These are phyloP conservation scores for Corythaeola cristata DNA, from an alignment of 2,113 vertebrate species.

Conservation along the genomic window DNA sequence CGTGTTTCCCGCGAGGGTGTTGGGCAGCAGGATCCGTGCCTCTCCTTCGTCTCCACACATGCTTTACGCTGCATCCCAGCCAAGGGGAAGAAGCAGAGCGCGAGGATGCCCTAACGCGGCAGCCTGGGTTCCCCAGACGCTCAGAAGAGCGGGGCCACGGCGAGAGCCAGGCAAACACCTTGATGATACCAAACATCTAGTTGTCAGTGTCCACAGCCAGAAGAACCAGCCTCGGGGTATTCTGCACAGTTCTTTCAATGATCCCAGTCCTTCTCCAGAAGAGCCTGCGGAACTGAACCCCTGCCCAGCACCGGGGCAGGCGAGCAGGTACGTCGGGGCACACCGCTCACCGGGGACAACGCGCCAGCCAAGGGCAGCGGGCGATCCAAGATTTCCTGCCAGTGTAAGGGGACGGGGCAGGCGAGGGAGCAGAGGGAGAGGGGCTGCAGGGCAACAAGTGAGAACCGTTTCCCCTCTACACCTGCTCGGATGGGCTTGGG, in stretches of 20 bases:
- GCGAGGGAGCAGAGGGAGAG: background rate
- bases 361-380: background rate
- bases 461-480: too few relatives aligned
- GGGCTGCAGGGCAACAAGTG: background rate
- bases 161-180: rapidly evolving
- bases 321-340: rapidly evolving
- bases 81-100: too few relatives aligned
- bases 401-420: rapidly evolving
- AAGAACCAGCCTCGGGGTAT: background rate
- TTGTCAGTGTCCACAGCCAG: background rate
- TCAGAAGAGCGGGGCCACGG: background rate
- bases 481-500: rapidly evolving
- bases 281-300: rapidly evolving
- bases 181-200: rapidly evolving
- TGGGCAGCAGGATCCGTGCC: background rate
- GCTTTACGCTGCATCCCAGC: background rate
- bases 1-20: background rate
- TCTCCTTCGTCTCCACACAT: background rate
- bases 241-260: rapidly evolving
- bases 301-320: background rate
- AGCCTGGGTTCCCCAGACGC: background rate
- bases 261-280: background rate
- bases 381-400: rapidly evolving
- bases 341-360: background rate
- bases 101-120: background rate